Conservation (phyloP, 2,113 vertebrate genomes). For the Speoplatyrhinus poulsoni region DNA sequence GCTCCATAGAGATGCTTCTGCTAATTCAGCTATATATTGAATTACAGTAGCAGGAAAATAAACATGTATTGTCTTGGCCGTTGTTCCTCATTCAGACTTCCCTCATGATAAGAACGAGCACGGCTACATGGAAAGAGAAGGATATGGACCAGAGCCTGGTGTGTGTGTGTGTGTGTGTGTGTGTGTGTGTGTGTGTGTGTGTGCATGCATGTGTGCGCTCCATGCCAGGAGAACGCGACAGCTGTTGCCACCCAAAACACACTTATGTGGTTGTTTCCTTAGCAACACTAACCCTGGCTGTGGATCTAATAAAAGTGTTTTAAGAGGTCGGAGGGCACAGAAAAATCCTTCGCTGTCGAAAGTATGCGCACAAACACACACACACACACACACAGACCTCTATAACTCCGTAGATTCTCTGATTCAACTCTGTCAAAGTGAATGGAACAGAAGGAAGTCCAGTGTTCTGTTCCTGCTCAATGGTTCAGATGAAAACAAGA, state of each 20-base stretch:
- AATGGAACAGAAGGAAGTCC: constrained; percentile 14
- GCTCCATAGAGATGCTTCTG: constrained; percentile 53
- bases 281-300: constrained; percentile 29
- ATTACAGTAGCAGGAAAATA: constrained; percentile 60
- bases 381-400: constrained; percentile 24
- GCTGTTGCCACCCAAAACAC: constrained; percentile 51
- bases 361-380: background rate
- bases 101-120: constrained; percentile 40
- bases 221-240: constrained; percentile 39
- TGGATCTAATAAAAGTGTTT: constrained; percentile 26
- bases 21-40: constrained; percentile 52
- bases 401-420: constrained; percentile 2
- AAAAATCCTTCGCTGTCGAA: constrained; percentile 6
- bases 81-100: constrained; percentile 55
- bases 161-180: constrained; percentile 15
- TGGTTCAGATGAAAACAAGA: constrained; percentile 30
- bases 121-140: constrained; percentile 14
- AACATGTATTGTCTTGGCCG: constrained; percentile 52
- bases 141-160: background rate
- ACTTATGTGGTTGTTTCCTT: constrained; percentile 34
- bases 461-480: constrained; percentile 35
- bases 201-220: constrained; percentile 46
- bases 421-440: constrained; percentile 26
- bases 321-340: constrained; percentile 30
- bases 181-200: constrained; percentile 17